phyloP scores from a whole-genome alignment of 2,888 invertebrate species.

The Venustoraphidia nigricollis region DNA sequence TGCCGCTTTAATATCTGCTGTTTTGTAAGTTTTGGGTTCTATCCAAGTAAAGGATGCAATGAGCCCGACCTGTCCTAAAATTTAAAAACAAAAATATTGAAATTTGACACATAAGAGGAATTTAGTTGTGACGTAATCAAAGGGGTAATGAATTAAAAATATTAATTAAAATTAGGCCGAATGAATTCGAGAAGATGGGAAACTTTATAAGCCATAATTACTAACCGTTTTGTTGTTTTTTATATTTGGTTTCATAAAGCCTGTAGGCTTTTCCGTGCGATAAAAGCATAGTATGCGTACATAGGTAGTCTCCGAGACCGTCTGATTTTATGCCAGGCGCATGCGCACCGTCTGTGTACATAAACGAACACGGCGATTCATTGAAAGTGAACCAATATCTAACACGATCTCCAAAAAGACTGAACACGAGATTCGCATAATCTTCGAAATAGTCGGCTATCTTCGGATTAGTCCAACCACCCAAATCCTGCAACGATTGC shows the following conservation, averaged over 20 bases:
- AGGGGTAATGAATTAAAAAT: background rate
- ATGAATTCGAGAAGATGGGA: no score
- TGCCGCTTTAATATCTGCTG: constrained; percentile 35
- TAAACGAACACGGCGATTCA: constrained; percentile 26
- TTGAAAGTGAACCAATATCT: constrained; percentile 39
- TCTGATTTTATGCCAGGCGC: constrained; percentile 25
- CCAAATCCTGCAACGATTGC: no score
- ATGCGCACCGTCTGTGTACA: constrained; percentile 20
- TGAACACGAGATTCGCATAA: constrained; percentile 32
- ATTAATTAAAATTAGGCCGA: no score
- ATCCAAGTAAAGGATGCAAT: constrained; percentile 38
- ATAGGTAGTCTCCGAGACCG: constrained; percentile 42
- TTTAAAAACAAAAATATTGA: background rate
- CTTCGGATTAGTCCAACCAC: constrained; percentile 29
- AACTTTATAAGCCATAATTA: background rate
- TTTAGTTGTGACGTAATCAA: background rate
- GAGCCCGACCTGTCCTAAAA: constrained; percentile 39
- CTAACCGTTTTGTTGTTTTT: constrained; percentile 33
- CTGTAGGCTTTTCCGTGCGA: constrained; percentile 49
- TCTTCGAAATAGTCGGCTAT: constrained; percentile 36
- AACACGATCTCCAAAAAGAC: constrained; percentile 22
- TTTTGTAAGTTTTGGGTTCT: constrained; percentile 31
- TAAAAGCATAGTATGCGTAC: constrained; percentile 43
- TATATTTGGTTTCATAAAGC: constrained; percentile 41
- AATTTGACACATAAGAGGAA: no score